Percentiles rank a stretch among this genome's conserved stretches.
phyloP scores from a whole-genome alignment of 2,113 vertebrate species.

The Cinclus mexicanus region DNA sequence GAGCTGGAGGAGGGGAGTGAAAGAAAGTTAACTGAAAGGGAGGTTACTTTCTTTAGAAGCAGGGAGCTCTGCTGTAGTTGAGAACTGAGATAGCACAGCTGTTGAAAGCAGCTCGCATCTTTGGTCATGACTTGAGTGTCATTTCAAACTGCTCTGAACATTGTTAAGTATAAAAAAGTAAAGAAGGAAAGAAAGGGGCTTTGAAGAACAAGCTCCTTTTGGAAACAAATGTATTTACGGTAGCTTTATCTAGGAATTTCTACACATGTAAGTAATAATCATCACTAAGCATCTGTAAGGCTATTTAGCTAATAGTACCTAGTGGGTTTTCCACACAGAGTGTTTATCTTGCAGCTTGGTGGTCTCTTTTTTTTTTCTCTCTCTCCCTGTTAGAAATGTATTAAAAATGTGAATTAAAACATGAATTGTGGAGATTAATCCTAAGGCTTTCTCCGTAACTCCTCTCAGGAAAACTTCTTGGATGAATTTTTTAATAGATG shows the following conservation, averaged over 20 bases:
- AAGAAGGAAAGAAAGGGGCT: neutral
- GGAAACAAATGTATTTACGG: conserved; percentile 48
- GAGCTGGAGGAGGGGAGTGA: conserved; percentile 34
- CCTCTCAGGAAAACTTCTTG: neutral
- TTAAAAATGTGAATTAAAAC: neutral
- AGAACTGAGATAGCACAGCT: conserved; percentile 57
- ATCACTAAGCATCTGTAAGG: neutral
- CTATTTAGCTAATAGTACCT: neutral
- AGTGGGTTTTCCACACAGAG: neutral
- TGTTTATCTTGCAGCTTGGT: neutral
- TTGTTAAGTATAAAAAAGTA: conserved; percentile 32
- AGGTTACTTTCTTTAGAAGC: conserved; percentile 44
- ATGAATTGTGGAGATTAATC: neutral
- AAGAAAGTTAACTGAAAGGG: conserved; percentile 15
- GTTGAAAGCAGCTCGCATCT: conserved; percentile 57
- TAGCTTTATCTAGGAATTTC: conserved; percentile 46
- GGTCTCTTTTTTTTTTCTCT: neutral
- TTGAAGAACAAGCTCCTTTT: conserved; percentile 41
- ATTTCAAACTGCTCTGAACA: conserved; percentile 32
- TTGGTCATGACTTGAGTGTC: conserved; percentile 52
- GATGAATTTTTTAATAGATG: neutral
- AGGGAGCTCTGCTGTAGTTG: conserved; percentile 46
- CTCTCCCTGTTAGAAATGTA: neutral
- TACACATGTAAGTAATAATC: neutral
- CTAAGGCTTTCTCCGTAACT: neutral